phyloP scores from a whole-genome alignment of 2,888 invertebrate genomes.

The Pristionchus japonicus region DNA sequence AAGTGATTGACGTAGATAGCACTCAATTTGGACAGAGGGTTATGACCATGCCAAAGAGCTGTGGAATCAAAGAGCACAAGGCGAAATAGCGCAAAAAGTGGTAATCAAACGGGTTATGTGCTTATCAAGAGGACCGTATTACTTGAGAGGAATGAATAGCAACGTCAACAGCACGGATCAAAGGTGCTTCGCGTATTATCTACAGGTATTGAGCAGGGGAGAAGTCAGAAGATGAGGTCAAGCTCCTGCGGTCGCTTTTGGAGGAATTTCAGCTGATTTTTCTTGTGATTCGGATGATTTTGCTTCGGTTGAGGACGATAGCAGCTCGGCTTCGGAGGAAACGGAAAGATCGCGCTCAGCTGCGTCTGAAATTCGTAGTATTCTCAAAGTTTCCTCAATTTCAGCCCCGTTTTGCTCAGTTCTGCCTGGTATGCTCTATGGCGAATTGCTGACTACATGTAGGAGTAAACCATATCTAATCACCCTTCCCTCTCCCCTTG shows the following conservation, averaged over 20 bases:
- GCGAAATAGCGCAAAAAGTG: background rate
- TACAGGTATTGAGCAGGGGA: too few species aligned
- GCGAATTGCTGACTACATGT: too few species aligned
- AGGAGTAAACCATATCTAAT: too few species aligned
- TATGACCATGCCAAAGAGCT: background rate
- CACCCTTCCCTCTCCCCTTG: background rate
- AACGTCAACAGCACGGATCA: background rate
- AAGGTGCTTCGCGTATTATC: too few species aligned
- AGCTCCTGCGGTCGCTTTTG: background rate
- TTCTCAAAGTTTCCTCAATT: too few species aligned
- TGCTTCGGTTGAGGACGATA: background rate
- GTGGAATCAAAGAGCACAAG: background rate
- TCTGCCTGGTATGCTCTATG: background rate
- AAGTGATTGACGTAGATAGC: background rate
- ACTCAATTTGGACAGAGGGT: background rate
- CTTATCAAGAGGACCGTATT: background rate
- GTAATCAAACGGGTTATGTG: background rate
- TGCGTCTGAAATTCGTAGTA: background rate
- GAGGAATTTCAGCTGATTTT: background rate
- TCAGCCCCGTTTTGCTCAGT: background rate
- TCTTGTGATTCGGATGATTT: background rate
- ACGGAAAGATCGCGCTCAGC: background rate
- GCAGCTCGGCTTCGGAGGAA: conserved; percentile 37
- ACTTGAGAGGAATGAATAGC: background rate
- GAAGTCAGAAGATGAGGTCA: too few species aligned